Conservation (phyloP, 1,140 invertebrate genomes). For the Drosophila miranda region DNA sequence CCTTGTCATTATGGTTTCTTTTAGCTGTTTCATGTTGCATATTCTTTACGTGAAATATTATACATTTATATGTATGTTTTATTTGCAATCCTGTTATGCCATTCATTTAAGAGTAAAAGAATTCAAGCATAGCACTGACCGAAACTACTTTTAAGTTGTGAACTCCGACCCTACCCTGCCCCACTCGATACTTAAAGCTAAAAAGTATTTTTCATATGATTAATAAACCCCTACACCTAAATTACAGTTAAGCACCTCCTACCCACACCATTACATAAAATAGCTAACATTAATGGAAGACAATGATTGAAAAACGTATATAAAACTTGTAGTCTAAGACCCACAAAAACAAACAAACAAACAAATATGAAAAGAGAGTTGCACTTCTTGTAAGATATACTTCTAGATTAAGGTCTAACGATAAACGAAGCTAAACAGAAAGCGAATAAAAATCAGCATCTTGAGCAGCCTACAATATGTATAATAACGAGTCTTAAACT, state of each 20-base stretch:
- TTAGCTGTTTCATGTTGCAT: conserved; percentile 53
- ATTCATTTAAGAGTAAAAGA: conserved; percentile 48
- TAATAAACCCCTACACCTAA: conserved; percentile 2
- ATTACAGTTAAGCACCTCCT: conserved; percentile 36
- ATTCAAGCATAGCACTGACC: conserved; percentile 69
- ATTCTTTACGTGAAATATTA: conserved; percentile 52
- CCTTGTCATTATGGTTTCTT: conserved; percentile 35
- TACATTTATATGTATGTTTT: conserved; percentile 46
- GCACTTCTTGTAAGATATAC: conserved; percentile 73
- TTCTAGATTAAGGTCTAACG: conserved; percentile 55
- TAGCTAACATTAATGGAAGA: conserved; percentile 62
- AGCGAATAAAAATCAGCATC: conserved; percentile 55
- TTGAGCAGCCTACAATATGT: conserved; percentile 66
- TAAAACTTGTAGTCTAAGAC: conserved; percentile 54
- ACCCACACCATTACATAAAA: not conserved
- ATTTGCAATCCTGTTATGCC: conserved; percentile 76
- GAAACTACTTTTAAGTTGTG: conserved; percentile 57
- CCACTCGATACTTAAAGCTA: conserved; percentile 25
- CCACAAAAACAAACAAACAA: conserved; percentile 18
- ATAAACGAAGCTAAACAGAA: conserved; percentile 60
- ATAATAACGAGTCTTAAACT: conserved; percentile 65
- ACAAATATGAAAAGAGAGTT: conserved; percentile 27
- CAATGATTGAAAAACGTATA: conserved; percentile 63
- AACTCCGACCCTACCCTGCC: not conserved
- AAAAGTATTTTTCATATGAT: conserved; percentile 64